Conservation (phyloP, 2,113 vertebrate species). For the Caracal caracal region DNA sequence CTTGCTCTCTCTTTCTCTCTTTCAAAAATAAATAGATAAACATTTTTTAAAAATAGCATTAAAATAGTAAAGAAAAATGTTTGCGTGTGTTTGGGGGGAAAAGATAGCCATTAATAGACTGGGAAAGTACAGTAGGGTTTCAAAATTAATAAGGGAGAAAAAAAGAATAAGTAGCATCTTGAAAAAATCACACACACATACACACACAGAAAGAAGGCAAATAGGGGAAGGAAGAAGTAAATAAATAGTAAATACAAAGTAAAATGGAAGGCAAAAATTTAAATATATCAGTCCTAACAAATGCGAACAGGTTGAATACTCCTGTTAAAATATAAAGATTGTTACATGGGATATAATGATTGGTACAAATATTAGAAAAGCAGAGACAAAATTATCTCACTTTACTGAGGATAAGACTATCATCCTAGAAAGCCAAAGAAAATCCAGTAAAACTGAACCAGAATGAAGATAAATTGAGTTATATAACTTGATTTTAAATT, state of each 20-base stretch:
- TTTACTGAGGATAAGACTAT: background rate
- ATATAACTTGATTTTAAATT: background rate
- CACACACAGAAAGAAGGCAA: background rate
- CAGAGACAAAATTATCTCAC: background rate
- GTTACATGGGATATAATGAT: background rate
- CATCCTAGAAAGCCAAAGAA: background rate
- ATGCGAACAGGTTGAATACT: background rate
- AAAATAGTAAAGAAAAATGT: background rate
- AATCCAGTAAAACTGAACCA: background rate
- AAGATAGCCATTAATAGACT: background rate
- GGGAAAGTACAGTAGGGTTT: background rate
- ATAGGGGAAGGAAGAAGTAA: background rate
- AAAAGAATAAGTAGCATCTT: background rate
- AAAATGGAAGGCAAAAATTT: background rate
- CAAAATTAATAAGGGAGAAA: background rate
- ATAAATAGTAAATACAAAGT: background rate
- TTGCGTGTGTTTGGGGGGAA: background rate
- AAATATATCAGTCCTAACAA: background rate
- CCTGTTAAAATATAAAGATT: background rate
- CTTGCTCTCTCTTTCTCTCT: too few relatives aligned
- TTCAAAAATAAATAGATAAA: too few relatives aligned
- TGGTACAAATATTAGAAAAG: constrained; percentile 29
- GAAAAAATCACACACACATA: background rate
- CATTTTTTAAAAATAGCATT: too few relatives aligned
- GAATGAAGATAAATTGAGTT: background rate